A percentile compares a stretch with the other conserved stretches of the same genome.
Conservation (phyloP, 2,888 invertebrate species). For the Blastobasis lacticolella region DNA sequence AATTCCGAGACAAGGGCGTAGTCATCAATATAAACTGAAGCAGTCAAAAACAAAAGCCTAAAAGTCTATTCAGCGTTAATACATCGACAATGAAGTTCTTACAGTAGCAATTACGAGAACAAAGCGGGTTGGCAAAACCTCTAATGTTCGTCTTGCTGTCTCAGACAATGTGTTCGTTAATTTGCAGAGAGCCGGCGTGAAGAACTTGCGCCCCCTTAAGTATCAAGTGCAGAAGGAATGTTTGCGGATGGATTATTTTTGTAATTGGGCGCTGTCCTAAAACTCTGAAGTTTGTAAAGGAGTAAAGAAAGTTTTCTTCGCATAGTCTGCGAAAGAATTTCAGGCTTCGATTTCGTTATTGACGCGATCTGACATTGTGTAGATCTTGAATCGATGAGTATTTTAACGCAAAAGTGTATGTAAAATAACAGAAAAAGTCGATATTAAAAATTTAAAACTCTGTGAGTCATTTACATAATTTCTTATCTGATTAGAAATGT, state of each 20-base stretch:
- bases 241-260: neutral
- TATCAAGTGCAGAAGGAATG: neutral
- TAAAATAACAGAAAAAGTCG: no score
- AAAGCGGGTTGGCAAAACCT: slow-evolving; percentile 35
- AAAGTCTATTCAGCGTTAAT: slow-evolving; percentile 25
- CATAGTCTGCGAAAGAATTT: no score
- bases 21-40: slow-evolving; percentile 8
- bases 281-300: no score
- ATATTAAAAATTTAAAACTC: no score
- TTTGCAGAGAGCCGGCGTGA: slow-evolving; percentile 18
- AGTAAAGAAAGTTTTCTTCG: no score
- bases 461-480: no score
- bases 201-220: slow-evolving; percentile 4
- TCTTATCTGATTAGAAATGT: no score
- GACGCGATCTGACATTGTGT: no score
- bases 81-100: slow-evolving; percentile 34
- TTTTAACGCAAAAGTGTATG: no score
- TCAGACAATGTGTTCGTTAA: slow-evolving; percentile 31
- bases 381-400: no score
- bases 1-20: neutral
- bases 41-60: slow-evolving; percentile 14
- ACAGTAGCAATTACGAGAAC: slow-evolving; percentile 46
- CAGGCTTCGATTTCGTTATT: no score
- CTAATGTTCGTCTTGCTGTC: slow-evolving; percentile 28
- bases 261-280: no score